Percentiles rank a stretch among this genome's conserved stretches.
phyloP scores from a whole-genome alignment of 1,140 invertebrate species.

The Calliphora vicina region DNA sequence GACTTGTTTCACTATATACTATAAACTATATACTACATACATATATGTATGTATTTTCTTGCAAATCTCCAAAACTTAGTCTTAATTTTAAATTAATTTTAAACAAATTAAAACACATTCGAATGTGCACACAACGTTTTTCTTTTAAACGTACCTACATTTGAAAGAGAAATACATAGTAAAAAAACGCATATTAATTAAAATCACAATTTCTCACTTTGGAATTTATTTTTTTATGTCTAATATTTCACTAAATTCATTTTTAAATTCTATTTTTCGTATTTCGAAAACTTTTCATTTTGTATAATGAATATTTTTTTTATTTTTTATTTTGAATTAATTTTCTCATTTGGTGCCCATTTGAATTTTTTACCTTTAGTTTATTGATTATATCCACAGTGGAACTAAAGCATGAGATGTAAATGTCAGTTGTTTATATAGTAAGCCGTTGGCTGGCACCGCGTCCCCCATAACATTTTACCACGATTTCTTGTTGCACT shows the following conservation, averaged over 20 bases:
- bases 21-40: too few relatives aligned
- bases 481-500: slow-evolving; percentile 28
- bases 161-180: too few relatives aligned
- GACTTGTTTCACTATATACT: neutral
- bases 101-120: too few relatives aligned
- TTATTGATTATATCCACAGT: slow-evolving; percentile 39
- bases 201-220: neutral
- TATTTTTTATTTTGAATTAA: neutral
- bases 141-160: too few relatives aligned
- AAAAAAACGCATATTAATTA: too few relatives aligned
- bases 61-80: too few relatives aligned
- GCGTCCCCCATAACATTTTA: neutral
- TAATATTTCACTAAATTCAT: neutral
- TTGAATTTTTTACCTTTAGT: slow-evolving; percentile 18
- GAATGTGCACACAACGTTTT: too few relatives aligned
- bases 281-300: neutral
- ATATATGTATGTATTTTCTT: too few relatives aligned
- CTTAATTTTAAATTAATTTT: too few relatives aligned
- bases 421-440: slow-evolving; percentile 39
- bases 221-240: neutral
- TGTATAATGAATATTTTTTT: neutral
- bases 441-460: slow-evolving; percentile 22
- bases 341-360: neutral
- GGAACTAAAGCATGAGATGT: slow-evolving; percentile 40
- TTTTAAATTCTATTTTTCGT: neutral